Evolutionary conservation across 2,113 vertebrate genomes (phyloP), one percentile per base, ranked within the genome.

Genomic region (Perca flavescens): DNA sequence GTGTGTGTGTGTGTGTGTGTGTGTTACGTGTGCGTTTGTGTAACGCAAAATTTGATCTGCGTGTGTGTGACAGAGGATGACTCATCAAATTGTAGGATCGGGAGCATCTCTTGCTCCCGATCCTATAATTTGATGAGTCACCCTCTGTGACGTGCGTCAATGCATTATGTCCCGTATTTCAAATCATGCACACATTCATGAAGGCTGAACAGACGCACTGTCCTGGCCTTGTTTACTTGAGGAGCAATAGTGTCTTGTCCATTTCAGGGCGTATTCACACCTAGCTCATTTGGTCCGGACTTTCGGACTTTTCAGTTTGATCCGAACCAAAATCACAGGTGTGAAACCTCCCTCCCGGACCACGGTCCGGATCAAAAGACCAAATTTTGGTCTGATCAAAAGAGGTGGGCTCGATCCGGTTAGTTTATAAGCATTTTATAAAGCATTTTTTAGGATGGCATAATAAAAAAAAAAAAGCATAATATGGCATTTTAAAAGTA

Each of bases 41-140:
- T 16, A 6, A 83, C 71, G 78, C 73, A 19, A 74, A 83, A 75
- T 63, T 71, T 57, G 77, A 74, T 19, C 9, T 28, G 17, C 4
- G 36, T 25, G 54, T 69, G 28, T 79, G 71, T 36, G 68, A 89
- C 25, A n/a, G 14, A 21, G 31, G 31, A 34, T 34, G 31, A 34
- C 31, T 34, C 31, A 34, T 34, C 31, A 34, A 34, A 34, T 34
- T 34, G 31, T 5, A 5, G 31, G 31, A 34, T 34, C 31, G 5
- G 5, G 31, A 34, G 31, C 31, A 5, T 31, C 31, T 31, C 31
- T 31, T 31, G 80, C 46, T 84, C 77, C 36, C n/a, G 50, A 62
- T 87, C 67, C 47, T 49, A 50, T 57, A 64, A 61, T 79, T 21
- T 85, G 81, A 86, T 93, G 92, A 93, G 68, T 92, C 92, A 91